These are phyloP conservation scores for Pseudachorutes palmiensis DNA, from an alignment of 1,140 invertebrate species.

Conservation along the genomic window DNA sequence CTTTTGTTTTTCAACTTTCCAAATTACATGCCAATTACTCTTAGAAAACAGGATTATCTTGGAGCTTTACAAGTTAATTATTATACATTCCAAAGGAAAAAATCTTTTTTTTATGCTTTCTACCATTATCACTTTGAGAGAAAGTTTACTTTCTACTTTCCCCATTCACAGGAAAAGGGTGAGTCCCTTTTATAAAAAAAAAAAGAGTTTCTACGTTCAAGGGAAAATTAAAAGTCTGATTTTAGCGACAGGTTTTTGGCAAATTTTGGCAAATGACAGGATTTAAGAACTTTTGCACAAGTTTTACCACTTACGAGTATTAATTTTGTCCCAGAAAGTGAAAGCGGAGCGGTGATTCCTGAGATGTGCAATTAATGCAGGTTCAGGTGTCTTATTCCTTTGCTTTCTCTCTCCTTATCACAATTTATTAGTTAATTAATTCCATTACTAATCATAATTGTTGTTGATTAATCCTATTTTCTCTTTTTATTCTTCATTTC, in stretches of 20 bases:
- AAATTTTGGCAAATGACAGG: no score
- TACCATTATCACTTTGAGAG: background rate
- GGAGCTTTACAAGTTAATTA: slow-evolving; percentile 7
- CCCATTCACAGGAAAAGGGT: background rate
- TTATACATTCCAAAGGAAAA: slow-evolving; percentile 4
- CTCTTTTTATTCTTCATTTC: slow-evolving; percentile 8
- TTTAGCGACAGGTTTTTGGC: no score
- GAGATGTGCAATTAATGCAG: no score
- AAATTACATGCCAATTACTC: no score
- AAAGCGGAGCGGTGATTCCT: no score
- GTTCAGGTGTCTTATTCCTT: background rate
- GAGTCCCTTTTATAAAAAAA: no score
- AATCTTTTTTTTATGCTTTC: background rate
- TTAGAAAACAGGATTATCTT: background rate
- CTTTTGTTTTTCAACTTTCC: background rate
- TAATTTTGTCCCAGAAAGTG: no score
- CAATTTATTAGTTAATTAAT: no score
- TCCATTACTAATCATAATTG: background rate
- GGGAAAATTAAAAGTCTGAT: no score
- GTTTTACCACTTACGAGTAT: no score
- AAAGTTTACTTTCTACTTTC: background rate
- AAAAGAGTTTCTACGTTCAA: no score
- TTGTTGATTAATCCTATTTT: background rate
- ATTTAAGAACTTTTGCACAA: no score
- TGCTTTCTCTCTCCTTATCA: background rate